Evolutionary conservation across 2,797 vertebrate genomes (phyloP).

Genomic region (Lateolabrax maculatus): DNA sequence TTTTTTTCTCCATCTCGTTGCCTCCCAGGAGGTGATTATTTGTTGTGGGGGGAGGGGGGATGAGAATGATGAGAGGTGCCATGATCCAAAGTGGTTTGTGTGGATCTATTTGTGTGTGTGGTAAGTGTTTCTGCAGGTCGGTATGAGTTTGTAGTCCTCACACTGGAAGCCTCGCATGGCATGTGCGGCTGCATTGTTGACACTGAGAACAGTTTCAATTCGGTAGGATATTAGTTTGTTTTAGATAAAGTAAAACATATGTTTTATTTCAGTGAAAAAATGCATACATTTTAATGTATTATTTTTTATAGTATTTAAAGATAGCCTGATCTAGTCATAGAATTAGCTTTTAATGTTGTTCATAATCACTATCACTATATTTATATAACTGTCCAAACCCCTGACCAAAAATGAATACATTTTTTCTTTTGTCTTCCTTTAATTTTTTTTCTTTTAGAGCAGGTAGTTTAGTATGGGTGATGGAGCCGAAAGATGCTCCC

Average conservation of each 20-base stretch:
- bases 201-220: neutral
- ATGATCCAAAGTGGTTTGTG: conserved; percentile 59
- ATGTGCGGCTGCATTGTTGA: neutral
- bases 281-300: neutral
- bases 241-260: neutral
- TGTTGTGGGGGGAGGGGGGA: conserved; percentile 62
- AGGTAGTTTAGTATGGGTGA: conserved; percentile 54
- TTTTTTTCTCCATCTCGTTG: conserved; percentile 62
- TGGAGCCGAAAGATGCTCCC: conserved; percentile 61
- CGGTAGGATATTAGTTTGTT: neutral
- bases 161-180: neutral
- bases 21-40: conserved; percentile 85
- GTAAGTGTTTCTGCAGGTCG: conserved; percentile 18
- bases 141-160: conserved; percentile 17
- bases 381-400: neutral
- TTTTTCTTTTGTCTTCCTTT: neutral
- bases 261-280: neutral
- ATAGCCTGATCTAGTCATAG: neutral
- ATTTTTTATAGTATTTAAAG: neutral
- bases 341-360: neutral
- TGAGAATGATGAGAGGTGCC: conserved; percentile 67
- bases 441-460: conserved; percentile 17
- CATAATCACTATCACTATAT: neutral
- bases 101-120: conserved; percentile 16
- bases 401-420: neutral